phyloP scores from a whole-genome alignment of 2,888 invertebrate genomes.

The Lissonota sp. region DNA sequence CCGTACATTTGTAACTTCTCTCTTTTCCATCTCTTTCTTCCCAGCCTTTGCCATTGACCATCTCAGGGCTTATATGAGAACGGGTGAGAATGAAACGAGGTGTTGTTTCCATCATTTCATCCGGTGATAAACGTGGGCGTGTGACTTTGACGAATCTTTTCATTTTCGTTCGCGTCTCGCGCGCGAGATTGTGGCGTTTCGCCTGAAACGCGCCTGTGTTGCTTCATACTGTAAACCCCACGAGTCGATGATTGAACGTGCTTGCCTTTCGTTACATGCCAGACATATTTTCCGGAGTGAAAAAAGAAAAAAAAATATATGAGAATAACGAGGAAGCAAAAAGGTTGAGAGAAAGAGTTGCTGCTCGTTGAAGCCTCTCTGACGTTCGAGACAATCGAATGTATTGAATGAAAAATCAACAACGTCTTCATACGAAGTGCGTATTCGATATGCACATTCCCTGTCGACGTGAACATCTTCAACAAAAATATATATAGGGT shows the following conservation, averaged over 20 bases:
- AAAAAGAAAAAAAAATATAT: conserved; percentile 37
- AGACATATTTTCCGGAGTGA: conserved; percentile 4
- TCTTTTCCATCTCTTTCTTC: not conserved
- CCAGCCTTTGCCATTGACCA: conserved; percentile 30
- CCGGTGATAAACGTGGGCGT: conserved; percentile 61
- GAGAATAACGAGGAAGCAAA: conserved; percentile 11
- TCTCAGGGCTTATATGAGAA: conserved; percentile 1
- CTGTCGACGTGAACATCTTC: conserved; percentile 44
- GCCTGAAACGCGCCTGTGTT: conserved; percentile 10
- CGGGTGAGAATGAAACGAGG: conserved; percentile 40
- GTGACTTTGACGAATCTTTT: conserved; percentile 71
- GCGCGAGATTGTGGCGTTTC: not conserved
- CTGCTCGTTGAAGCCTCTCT: not conserved
- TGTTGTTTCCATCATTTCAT: conserved; percentile 61
- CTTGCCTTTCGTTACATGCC: conserved; percentile 45
- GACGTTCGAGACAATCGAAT: conserved; percentile 22
- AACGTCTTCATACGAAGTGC: conserved; percentile 39
- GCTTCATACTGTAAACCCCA: conserved; percentile 30
- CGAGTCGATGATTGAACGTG: conserved; percentile 50
- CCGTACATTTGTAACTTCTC: conserved; percentile 53
- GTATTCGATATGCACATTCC: conserved; percentile 13
- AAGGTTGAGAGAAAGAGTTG: conserved; percentile 33
- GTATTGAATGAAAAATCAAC: conserved; percentile 29
- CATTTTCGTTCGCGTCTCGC: conserved; percentile 56
- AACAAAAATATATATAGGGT: too few species aligned